Evolutionary conservation across 2,888 invertebrate genomes (phyloP).

Genomic region (Bombylius discolor): DNA sequence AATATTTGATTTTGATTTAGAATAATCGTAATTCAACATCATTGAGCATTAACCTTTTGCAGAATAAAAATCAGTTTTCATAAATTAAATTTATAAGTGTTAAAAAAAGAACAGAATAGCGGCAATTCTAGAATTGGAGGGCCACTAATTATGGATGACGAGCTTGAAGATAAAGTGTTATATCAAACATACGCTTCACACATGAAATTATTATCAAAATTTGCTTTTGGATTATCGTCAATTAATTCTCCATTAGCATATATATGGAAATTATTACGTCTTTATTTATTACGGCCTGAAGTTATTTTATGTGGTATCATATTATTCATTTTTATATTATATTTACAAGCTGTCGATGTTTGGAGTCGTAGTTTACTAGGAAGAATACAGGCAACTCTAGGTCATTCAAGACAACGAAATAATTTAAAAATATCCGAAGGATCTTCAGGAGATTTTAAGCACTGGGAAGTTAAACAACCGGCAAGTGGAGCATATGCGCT

Average conservation of each 20-base stretch:
- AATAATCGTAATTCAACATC: too few species aligned
- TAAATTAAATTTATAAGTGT: not conserved
- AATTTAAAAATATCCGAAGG: slow-evolving; percentile 21
- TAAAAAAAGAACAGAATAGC: not conserved
- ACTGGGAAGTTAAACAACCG: slow-evolving; percentile 65
- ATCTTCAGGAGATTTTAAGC: slow-evolving; percentile 38
- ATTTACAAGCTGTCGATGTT: slow-evolving; percentile 69
- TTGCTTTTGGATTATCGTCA: slow-evolving; percentile 60
- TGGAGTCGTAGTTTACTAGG: slow-evolving; percentile 65
- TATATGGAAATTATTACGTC: slow-evolving; percentile 64
- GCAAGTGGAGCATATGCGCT: slow-evolving; percentile 79
- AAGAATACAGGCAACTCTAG: slow-evolving; percentile 31
- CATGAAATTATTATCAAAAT: slow-evolving; percentile 71
- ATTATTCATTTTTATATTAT: slow-evolving; percentile 59
- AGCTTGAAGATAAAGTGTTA: slow-evolving; percentile 75
- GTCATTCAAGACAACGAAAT: slow-evolving; percentile 22
- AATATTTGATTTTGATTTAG: too few species aligned
- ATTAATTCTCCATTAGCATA: slow-evolving; percentile 62
- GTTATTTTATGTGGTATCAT: slow-evolving; percentile 58
- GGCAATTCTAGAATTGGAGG: not conserved
- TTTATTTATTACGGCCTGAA: slow-evolving; percentile 70
- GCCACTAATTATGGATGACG: slow-evolving; percentile 64
- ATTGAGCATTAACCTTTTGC: too few species aligned
- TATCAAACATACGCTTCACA: slow-evolving; percentile 79
- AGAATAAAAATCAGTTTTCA: not conserved